Conservation (phyloP, 1,140 invertebrate genomes). For the Drusus annulatus region DNA sequence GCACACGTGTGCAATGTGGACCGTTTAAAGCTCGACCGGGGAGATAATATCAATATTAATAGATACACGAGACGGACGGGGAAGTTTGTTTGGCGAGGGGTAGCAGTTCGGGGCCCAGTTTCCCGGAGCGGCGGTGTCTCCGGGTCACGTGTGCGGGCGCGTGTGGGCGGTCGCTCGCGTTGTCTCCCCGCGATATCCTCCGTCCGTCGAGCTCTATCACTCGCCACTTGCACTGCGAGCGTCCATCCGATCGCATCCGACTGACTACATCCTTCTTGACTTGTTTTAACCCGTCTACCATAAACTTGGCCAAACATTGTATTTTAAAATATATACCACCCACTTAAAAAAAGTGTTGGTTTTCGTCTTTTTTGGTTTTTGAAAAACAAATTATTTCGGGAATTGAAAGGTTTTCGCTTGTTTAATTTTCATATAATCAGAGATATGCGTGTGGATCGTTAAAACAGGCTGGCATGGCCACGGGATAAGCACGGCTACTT, state of each 20-base stretch:
- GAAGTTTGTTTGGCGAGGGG: too few relatives aligned
- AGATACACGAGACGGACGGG: too few relatives aligned
- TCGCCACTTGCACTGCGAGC: slow-evolving; percentile 5
- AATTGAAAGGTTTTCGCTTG: neutral
- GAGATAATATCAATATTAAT: too few relatives aligned
- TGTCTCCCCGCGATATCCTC: neutral
- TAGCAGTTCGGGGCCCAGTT: neutral
- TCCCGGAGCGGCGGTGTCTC: too few relatives aligned
- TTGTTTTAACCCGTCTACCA: too few relatives aligned
- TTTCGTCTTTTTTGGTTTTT: too few relatives aligned
- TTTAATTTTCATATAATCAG: too few relatives aligned
- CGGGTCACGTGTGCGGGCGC: slow-evolving; percentile 15
- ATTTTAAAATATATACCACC: too few relatives aligned
- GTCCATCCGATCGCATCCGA: neutral
- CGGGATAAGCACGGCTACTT: slow-evolving; percentile 55
- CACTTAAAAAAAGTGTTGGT: neutral
- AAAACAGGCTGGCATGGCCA: slow-evolving; percentile 49
- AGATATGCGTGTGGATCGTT: neutral
- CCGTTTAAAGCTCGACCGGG: too few relatives aligned
- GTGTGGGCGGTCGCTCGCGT: slow-evolving; percentile 11
- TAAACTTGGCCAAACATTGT: too few relatives aligned
- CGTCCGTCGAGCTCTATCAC: neutral
- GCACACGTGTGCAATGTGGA: too few relatives aligned
- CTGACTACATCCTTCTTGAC: too few relatives aligned
- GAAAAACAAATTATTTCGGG: neutral